These are phyloP conservation scores for Dinocampus coccinellae DNA, from an alignment of 2,888 invertebrate species.

Conservation along the genomic window DNA sequence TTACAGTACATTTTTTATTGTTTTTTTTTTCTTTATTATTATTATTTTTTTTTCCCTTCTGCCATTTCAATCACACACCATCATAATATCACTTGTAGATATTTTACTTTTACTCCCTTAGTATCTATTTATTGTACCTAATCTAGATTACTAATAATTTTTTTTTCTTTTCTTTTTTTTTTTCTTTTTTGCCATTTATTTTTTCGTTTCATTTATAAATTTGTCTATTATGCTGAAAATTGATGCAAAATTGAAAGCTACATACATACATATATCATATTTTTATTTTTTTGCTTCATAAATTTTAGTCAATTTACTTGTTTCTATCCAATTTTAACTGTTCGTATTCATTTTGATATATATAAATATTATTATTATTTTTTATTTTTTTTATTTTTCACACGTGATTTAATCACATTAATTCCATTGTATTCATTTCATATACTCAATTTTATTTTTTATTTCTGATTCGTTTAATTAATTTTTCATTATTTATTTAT, in stretches of 20 bases:
- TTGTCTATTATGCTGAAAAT: too few species aligned
- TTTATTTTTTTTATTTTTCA: too few species aligned
- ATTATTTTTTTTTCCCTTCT: not conserved
- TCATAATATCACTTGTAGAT: conserved; percentile 38
- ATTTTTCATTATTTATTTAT: not conserved
- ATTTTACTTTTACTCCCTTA: conserved; percentile 44
- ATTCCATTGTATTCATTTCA: not conserved
- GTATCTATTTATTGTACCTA: conserved; percentile 53
- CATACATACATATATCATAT: not conserved
- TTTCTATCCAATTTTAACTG: too few species aligned
- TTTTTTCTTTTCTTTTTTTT: conserved; percentile 45
- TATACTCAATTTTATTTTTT: not conserved
- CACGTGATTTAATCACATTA: not conserved
- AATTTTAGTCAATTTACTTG: too few species aligned
- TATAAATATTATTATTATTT: too few species aligned
- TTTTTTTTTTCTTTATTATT: not conserved
- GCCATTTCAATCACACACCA: conserved; percentile 40
- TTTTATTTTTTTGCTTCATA: not conserved
- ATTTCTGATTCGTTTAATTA: not conserved
- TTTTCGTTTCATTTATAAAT: not conserved
- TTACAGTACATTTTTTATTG: too few species aligned
- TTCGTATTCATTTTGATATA: too few species aligned
- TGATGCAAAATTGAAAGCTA: not conserved
- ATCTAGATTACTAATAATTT: conserved; percentile 54
- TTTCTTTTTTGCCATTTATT: conserved; percentile 10